Evolutionary conservation across 2,113 vertebrate species (phyloP).

Genomic region (Saimiri boliviensis): DNA sequence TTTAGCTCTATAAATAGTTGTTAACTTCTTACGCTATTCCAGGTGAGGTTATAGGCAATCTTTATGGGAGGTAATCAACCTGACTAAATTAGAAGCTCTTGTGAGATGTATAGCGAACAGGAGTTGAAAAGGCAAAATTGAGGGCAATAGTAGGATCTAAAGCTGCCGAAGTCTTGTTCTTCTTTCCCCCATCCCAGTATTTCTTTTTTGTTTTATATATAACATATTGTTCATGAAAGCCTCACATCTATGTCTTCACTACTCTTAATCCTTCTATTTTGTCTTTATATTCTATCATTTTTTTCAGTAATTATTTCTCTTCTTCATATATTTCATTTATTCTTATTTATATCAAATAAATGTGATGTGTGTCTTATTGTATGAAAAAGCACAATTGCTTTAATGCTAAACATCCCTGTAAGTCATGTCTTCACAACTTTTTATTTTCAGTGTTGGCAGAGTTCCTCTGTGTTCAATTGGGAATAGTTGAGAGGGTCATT

Average conservation of each 20-base stretch:
- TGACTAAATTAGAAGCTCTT: background rate
- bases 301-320: no score
- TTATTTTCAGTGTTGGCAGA: background rate
- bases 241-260: background rate
- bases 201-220: background rate
- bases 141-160: background rate
- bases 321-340: background rate
- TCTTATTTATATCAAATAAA: background rate
- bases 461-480: background rate
- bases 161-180: background rate
- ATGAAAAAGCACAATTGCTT: background rate
- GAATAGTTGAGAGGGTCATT: conserved; percentile 20
- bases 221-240: background rate
- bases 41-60: background rate
- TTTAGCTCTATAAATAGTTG: background rate
- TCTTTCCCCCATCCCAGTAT: background rate
- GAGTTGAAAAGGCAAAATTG: background rate
- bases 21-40: background rate
- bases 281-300: background rate
- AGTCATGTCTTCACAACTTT: accelerated
- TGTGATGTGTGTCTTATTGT: background rate
- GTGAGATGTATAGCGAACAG: background rate
- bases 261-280: background rate
- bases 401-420: background rate
- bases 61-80: background rate